These are phyloP conservation scores for Cantharis lateralis DNA, from an alignment of 2,888 invertebrate species.

Conservation along the genomic window DNA sequence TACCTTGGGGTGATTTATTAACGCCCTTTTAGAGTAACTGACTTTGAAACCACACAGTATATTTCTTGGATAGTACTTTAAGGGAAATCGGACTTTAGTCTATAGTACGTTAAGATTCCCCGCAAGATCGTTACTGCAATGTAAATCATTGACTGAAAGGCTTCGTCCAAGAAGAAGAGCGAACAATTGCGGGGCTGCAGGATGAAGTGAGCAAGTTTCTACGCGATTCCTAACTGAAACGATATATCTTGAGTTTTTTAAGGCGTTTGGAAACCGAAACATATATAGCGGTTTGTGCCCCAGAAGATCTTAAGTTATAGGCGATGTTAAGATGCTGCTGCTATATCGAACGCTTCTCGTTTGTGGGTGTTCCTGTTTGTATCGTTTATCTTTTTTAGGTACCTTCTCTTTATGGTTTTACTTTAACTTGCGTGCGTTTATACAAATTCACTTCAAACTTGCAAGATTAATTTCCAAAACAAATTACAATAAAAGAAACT, in stretches of 20 bases:
- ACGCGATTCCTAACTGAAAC: constrained; percentile 47
- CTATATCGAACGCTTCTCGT: constrained; percentile 9
- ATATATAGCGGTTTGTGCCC: constrained; percentile 55
- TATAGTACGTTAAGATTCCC: constrained; percentile 20
- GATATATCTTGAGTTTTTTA: constrained; percentile 52
- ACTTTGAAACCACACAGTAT: constrained; percentile 29
- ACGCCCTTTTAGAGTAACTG: constrained; percentile 21
- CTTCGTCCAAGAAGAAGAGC: constrained; percentile 24
- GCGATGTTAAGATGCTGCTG: constrained; percentile 27
- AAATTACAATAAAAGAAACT: not conserved
- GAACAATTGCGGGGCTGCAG: constrained; percentile 6
- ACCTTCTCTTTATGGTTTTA: constrained; percentile 14
- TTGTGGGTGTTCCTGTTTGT: constrained; percentile 17
- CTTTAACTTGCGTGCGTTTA: constrained; percentile 6
- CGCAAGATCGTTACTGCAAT: constrained; percentile 28
- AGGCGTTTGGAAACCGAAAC: constrained; percentile 54
- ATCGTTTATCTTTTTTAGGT: constrained; percentile 24
- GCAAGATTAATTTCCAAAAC: not conserved
- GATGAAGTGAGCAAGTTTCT: constrained; percentile 25
- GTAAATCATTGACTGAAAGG: constrained; percentile 33
- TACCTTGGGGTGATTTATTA: not conserved
- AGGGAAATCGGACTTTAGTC: constrained; percentile 29
- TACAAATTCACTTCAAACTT: constrained; percentile 16
- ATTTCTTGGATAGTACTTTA: constrained; percentile 25
- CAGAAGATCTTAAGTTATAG: constrained; percentile 51